Evolutionary conservation across 2,888 invertebrate genomes (phyloP).

Genomic region (Drosophila nr. medialis): DNA sequence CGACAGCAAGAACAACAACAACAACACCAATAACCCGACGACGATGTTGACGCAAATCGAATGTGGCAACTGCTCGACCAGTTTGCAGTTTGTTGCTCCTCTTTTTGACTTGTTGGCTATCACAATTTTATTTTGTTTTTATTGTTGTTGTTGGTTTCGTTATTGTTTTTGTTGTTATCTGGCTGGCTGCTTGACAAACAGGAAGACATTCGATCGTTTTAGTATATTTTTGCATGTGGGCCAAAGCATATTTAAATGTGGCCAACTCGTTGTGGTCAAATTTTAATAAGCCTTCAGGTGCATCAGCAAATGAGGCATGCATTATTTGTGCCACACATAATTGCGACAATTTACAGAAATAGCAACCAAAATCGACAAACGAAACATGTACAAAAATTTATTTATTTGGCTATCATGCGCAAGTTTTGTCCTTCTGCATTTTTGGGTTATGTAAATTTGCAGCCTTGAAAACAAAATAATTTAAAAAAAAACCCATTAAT

Average conservation of each 20-base stretch:
- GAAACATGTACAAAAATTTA: not conserved
- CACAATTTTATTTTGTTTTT: slow-evolving; percentile 48
- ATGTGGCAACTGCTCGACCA: slow-evolving; percentile 66
- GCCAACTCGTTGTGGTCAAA: slow-evolving; percentile 28
- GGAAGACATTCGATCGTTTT: slow-evolving; percentile 13
- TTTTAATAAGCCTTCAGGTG: slow-evolving; percentile 79
- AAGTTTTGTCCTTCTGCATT: slow-evolving; percentile 37
- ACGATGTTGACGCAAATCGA: slow-evolving; percentile 76
- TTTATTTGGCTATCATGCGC: slow-evolving; percentile 32
- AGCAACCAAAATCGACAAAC: not conserved
- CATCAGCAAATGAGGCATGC: slow-evolving; percentile 78
- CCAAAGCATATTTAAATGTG: slow-evolving; percentile 32
- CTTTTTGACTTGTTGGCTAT: slow-evolving; percentile 48
- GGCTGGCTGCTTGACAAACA: slow-evolving; percentile 33
- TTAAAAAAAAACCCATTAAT: not conserved
- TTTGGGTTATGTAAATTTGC: slow-evolving; percentile 28
- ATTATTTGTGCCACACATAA: slow-evolving; percentile 65
- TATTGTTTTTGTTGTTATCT: slow-evolving; percentile 12
- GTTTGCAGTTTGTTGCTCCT: slow-evolving; percentile 70
- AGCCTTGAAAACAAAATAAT: slow-evolving; percentile 35
- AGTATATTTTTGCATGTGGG: not conserved
- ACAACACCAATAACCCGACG: slow-evolving; percentile 2
- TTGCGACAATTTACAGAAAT: slow-evolving; percentile 49
- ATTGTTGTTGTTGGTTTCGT: slow-evolving; percentile 19
- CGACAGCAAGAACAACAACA: slow-evolving; percentile 40